Conservation (phyloP, 1,140 invertebrate species). For the Procambarus virginalis region DNA sequence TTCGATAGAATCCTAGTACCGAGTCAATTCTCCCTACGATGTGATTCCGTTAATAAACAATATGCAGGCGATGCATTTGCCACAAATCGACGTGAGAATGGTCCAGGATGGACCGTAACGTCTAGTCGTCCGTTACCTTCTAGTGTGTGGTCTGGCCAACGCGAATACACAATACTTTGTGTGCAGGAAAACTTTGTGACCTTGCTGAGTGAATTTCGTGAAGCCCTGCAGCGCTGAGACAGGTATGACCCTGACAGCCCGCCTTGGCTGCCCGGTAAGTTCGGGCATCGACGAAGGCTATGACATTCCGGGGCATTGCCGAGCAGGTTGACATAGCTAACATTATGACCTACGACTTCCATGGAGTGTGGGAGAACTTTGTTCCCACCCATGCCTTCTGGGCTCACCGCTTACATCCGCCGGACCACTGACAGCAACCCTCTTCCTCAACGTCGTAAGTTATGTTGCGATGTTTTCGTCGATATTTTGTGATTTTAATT, state of each 20-base stretch:
- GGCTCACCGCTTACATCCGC: conserved; percentile 73
- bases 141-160: too few relatives aligned
- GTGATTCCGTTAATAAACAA: too few relatives aligned
- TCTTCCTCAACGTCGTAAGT: conserved; percentile 74
- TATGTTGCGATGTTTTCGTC: not conserved
- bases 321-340: conserved; percentile 76
- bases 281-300: conserved; percentile 74
- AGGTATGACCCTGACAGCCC: conserved; percentile 78
- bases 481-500: too few relatives aligned
- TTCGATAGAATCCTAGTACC: too few relatives aligned
- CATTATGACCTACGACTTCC: conserved; percentile 76
- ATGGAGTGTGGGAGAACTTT: conserved; percentile 73
- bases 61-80: too few relatives aligned
- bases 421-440: conserved; percentile 57
- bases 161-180: not conserved
- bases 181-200: conserved; percentile 77
- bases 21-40: too few relatives aligned
- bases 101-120: too few relatives aligned
- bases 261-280: conserved; percentile 77
- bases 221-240: conserved; percentile 84
- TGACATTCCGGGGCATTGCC: conserved; percentile 74
- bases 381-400: conserved; percentile 75
- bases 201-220: conserved; percentile 81
- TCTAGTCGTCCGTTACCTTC: too few relatives aligned
- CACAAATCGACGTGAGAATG: too few relatives aligned